A percentile compares a stretch with the other conserved stretches of the same genome.
phyloP scores from a whole-genome alignment of 92 coral and sea anemone species.

The Actinernus sp. region DNA sequence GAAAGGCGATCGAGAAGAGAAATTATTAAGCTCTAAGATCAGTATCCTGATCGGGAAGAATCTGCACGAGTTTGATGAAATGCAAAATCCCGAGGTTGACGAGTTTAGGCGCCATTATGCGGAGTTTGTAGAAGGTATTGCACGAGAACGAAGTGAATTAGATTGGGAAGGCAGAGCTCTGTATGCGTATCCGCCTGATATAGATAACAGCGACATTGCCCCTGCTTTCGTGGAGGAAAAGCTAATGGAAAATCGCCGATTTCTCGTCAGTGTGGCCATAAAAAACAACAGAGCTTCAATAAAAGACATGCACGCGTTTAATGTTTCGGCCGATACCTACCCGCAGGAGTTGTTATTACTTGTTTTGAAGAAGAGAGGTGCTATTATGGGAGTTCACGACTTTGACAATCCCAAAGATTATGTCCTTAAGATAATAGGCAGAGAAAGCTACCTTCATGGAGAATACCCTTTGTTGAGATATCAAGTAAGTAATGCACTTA shows the following conservation, averaged over 20 bases:
- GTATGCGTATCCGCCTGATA: slow-evolving; percentile 89
- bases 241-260: slow-evolving; percentile 77
- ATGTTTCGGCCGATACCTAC: slow-evolving; percentile 73
- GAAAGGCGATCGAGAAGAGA: slow-evolving; percentile 90
- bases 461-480: slow-evolving; percentile 79
- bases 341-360: slow-evolving; percentile 74
- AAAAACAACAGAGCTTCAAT: slow-evolving; percentile 79
- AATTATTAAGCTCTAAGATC: slow-evolving; percentile 78
- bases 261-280: slow-evolving; percentile 79
- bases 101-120: slow-evolving; percentile 84
- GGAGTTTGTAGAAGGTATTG: slow-evolving; percentile 69
- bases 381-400: slow-evolving; percentile 73
- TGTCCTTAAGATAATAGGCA: slow-evolving; percentile 89
- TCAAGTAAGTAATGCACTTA: slow-evolving; percentile 85
- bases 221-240: slow-evolving; percentile 74
- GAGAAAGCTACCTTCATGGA: slow-evolving; percentile 86
- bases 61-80: slow-evolving; percentile 86
- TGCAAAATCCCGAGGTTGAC: slow-evolving; percentile 84
- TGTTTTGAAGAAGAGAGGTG: slow-evolving; percentile 76
- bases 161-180: slow-evolving; percentile 91
- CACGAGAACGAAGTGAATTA: slow-evolving; percentile 69
- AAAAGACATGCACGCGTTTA: slow-evolving; percentile 75
- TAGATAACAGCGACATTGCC: slow-evolving; percentile 52
- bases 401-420: slow-evolving; percentile 76
- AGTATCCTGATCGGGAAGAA: slow-evolving; percentile 88